Conservation (phyloP, 2,888 invertebrate species). For the Pimpla rufipes region DNA sequence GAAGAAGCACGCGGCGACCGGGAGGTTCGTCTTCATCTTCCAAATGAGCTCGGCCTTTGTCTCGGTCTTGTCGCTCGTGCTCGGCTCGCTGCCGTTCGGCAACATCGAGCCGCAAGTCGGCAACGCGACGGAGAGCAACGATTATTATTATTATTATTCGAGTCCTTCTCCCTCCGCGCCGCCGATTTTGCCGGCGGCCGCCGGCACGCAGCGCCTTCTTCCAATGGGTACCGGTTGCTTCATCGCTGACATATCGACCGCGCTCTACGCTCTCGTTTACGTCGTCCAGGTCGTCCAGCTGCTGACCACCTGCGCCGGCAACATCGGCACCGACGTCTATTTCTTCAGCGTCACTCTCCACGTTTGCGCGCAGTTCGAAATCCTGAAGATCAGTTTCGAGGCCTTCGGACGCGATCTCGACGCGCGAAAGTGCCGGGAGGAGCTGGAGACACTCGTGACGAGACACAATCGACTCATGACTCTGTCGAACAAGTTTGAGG, state of each 20-base stretch:
- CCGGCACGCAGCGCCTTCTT: neutral
- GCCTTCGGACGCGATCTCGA: too few species aligned
- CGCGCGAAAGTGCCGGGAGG: too few species aligned
- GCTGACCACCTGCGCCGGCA: slow-evolving; percentile 33
- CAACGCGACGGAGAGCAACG: neutral
- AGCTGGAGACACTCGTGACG: slow-evolving; percentile 21
- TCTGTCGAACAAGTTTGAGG: slow-evolving; percentile 54
- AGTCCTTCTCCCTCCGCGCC: neutral
- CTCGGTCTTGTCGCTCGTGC: neutral
- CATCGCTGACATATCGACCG: slow-evolving; percentile 17
- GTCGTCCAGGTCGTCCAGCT: slow-evolving; percentile 56
- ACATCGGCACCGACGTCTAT: slow-evolving; percentile 59
- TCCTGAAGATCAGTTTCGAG: too few species aligned
- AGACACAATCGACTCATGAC: slow-evolving; percentile 50
- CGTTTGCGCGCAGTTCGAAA: slow-evolving; percentile 56
- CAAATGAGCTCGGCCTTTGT: slow-evolving; percentile 29
- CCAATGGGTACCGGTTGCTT: slow-evolving; percentile 60
- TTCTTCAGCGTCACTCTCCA: slow-evolving; percentile 61
- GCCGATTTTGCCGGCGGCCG: neutral
- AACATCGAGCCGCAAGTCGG: too few species aligned
- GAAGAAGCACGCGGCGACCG: slow-evolving; percentile 26
- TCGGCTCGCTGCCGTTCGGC: slow-evolving; percentile 17
- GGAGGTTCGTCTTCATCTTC: slow-evolving; percentile 42
- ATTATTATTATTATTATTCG: too few species aligned
- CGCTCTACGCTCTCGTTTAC: slow-evolving; percentile 44